Base-by-base conservation (phyloP, 2,888 invertebrate genomes). In the Leucophenga maculata region DNA sequence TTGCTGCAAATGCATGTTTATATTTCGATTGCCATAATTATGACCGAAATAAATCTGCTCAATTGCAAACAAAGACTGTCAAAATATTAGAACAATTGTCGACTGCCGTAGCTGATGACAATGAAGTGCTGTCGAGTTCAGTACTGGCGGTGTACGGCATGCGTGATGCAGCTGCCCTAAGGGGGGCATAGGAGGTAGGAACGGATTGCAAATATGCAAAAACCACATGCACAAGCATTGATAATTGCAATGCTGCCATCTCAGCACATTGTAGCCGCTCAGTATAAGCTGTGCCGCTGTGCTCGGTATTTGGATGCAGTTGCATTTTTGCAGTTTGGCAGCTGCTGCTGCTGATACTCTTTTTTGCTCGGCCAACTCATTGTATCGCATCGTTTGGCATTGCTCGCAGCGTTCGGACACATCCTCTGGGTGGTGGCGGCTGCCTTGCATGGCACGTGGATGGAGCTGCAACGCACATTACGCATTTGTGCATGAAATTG, bases 51-150 rank as follows among this genome's bases (percentile, higher is more conserved):
- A 69, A 69, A 69, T 74, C 68, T 60, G 64, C 67, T 50, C 69
- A 39, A 68, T 68, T 68, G 71, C 67, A 55, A 67, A 54, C 72
- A 72, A 74, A 74, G 74, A 74, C 69, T 72, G 72, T 59, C 64
- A 69, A 77, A 77, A 75, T 82, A 80, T 78, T 80, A 74, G 71
- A 80, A 76, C 80, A 80, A 80, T 80, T 79, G 79, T 77, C 78
- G 77, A 78, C 44, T 52, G 65, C 22, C 8, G 26, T 8, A 31
- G 22, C 48, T n/a, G 57, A 31, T 50, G 50, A 50, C 50, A 50
- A 50, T 16, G 50, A n/a, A 50, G 6, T 50, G 50, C 16, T 6
- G 50, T n/a, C 16, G 50, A 18, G 26, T 57, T 22, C 57, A 57
- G 6, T 57, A 20, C 26, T 6, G 14, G 54, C 46, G 74, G 72